Conservation (phyloP, 2,888 invertebrate species). For the Clunio marinus region DNA sequence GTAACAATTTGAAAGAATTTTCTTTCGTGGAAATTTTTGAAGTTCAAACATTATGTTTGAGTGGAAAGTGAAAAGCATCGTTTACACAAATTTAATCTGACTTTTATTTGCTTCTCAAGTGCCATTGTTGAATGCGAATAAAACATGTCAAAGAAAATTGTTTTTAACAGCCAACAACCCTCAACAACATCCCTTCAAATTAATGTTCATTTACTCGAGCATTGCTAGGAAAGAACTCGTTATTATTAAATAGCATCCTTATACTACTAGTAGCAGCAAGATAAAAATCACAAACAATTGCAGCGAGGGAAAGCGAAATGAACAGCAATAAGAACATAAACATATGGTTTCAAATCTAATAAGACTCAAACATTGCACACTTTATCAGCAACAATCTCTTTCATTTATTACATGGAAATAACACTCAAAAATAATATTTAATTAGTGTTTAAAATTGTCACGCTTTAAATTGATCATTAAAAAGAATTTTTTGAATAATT, state of each 20-base stretch:
- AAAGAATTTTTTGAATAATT: not conserved
- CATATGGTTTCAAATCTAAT: constrained; percentile 35
- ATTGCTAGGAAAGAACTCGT: constrained; percentile 21
- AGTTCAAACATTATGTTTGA: not conserved
- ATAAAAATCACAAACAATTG: constrained; percentile 30
- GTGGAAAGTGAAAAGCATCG: too few relatives aligned
- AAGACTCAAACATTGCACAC: constrained; percentile 5
- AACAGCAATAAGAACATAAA: not conserved
- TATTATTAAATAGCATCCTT: constrained; percentile 39
- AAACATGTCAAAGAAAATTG: constrained; percentile 18
- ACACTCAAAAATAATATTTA: not conserved
- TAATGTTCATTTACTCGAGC: constrained; percentile 30
- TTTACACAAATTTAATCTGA: constrained; percentile 35
- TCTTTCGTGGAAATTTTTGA: not conserved
- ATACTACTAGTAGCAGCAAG: constrained; percentile 8
- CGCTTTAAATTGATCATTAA: constrained; percentile 11
- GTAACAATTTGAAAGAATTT: not conserved
- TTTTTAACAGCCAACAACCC: constrained; percentile 26
- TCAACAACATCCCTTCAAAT: constrained; percentile 37
- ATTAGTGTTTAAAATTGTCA: constrained; percentile 32
- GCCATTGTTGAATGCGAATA: not conserved
- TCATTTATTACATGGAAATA: not conserved
- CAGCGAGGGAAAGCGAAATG: not conserved
- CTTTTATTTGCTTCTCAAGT: constrained; percentile 35
- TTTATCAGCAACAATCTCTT: not conserved